phyloP scores from a whole-genome alignment of 2,888 invertebrate genomes.

The Sesia apiformis region DNA sequence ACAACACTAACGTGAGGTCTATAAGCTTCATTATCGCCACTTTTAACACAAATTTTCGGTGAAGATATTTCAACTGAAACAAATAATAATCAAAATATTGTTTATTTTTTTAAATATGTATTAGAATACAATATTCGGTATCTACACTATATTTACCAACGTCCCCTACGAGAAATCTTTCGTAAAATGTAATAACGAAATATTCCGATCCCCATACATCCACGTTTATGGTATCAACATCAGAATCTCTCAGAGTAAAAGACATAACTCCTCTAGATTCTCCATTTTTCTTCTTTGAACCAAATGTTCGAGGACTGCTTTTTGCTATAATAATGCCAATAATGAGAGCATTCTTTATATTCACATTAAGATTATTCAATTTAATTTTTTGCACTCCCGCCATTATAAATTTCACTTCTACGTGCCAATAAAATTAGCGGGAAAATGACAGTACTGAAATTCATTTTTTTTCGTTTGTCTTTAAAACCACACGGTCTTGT shows the following conservation, averaged over 20 bases:
- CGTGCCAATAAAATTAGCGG: background rate
- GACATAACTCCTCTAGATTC: constrained; percentile 81
- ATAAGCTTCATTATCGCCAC: constrained; percentile 74
- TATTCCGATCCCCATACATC: constrained; percentile 83
- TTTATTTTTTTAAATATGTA: background rate
- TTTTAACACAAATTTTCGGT: constrained; percentile 75
- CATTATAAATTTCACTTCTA: constrained; percentile 26
- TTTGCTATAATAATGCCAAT: constrained; percentile 79
- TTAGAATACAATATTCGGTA: background rate
- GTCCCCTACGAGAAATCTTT: constrained; percentile 80
- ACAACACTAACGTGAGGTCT: constrained; percentile 70
- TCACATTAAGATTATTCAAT: constrained; percentile 55
- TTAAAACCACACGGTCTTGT: too few species aligned
- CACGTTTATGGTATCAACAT: constrained; percentile 81
- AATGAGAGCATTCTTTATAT: constrained; percentile 57
- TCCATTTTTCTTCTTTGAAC: constrained; percentile 63
- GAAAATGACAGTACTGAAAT: too few species aligned
- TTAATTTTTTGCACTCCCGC: constrained; percentile 57
- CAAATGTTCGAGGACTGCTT: constrained; percentile 71
- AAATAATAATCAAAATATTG: background rate
- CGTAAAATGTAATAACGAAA: constrained; percentile 75
- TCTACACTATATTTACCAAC: constrained; percentile 66
- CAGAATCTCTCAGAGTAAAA: constrained; percentile 84
- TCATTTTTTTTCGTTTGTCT: too few species aligned
- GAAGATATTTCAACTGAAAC: constrained; percentile 79